These are phyloP conservation scores for Allacma fusca DNA, from an alignment of 2,888 invertebrate genomes.

Conservation along the genomic window DNA sequence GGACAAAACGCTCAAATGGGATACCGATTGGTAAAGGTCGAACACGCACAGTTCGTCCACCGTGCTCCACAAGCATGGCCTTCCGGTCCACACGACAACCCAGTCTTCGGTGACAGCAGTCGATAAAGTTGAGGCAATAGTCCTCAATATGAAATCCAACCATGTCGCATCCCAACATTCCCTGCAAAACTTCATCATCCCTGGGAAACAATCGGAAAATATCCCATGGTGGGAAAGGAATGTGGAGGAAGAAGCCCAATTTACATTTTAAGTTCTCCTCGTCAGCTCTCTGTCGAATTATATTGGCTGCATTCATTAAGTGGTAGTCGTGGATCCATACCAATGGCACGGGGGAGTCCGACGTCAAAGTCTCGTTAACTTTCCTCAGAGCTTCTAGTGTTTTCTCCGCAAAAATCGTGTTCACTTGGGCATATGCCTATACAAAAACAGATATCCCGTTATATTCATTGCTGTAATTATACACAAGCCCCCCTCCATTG, in stretches of 20 bases:
- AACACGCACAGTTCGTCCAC: conserved; percentile 83
- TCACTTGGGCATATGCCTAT: conserved; percentile 79
- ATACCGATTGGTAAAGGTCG: conserved; percentile 88
- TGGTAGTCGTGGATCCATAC: conserved; percentile 97
- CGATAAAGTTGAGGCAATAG: conserved; percentile 89
- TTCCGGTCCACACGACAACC: conserved; percentile 89
- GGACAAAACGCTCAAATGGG: conserved; percentile 85
- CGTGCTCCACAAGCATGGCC: conserved; percentile 84
- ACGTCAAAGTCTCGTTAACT: conserved; percentile 68
- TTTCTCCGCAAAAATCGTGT: conserved; percentile 82
- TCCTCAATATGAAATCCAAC: conserved; percentile 92
- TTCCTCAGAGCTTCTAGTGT: conserved; percentile 73
- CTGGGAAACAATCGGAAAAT: conserved; percentile 89
- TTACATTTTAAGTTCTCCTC: conserved; percentile 79
- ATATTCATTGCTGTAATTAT: neutral
- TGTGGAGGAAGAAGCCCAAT: conserved; percentile 91
- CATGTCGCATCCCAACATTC: conserved; percentile 91
- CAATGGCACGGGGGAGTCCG: conserved; percentile 73
- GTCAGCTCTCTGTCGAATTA: conserved; percentile 85
- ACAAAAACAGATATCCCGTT: conserved; percentile 41
- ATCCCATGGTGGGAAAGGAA: conserved; percentile 95
- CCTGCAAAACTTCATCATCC: conserved; percentile 93
- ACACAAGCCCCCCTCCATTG: neutral
- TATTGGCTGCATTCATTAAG: conserved; percentile 89
- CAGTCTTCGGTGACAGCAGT: conserved; percentile 82